Conservation (phyloP, 1,140 invertebrate genomes). For the Lepidurus arcticus region DNA sequence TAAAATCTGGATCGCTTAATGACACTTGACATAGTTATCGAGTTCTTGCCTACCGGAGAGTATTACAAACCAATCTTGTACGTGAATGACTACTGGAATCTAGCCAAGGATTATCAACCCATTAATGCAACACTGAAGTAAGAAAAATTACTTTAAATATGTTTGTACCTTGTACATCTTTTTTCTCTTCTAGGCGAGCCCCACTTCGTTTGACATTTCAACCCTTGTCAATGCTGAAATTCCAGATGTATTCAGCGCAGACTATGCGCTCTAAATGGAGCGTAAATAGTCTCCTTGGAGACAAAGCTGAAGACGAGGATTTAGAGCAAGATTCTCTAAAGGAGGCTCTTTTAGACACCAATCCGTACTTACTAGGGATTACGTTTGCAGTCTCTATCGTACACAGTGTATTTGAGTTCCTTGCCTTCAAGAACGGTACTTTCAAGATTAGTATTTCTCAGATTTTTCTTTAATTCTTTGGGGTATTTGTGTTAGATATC, state of each 20-base stretch:
- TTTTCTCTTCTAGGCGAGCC: slow-evolving; percentile 44
- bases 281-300: slow-evolving; percentile 48
- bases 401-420: slow-evolving; percentile 95
- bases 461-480: slow-evolving; percentile 35
- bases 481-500: slow-evolving; percentile 65
- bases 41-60: slow-evolving; percentile 74
- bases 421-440: slow-evolving; percentile 98
- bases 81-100: slow-evolving; percentile 98
- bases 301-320: slow-evolving; percentile 68
- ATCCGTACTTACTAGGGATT: slow-evolving; percentile 85
- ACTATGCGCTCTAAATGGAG: slow-evolving; percentile 76
- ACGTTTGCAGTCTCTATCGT: slow-evolving; percentile 90
- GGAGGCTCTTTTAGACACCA: slow-evolving; percentile 93
- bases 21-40: slow-evolving; percentile 57
- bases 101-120: slow-evolving; percentile 89
- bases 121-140: slow-evolving; percentile 78
- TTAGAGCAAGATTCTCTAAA: slow-evolving; percentile 96
- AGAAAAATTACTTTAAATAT: slow-evolving; percentile 37
- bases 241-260: slow-evolving; percentile 92
- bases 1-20: slow-evolving; percentile 16
- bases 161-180: neutral
- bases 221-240: slow-evolving; percentile 91
- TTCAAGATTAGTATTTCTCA: neutral
- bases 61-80: slow-evolving; percentile 93
- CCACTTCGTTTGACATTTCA: slow-evolving; percentile 78